phyloP scores from a whole-genome alignment of 2,797 vertebrate species.

The Arrhamphus sclerolepis region DNA sequence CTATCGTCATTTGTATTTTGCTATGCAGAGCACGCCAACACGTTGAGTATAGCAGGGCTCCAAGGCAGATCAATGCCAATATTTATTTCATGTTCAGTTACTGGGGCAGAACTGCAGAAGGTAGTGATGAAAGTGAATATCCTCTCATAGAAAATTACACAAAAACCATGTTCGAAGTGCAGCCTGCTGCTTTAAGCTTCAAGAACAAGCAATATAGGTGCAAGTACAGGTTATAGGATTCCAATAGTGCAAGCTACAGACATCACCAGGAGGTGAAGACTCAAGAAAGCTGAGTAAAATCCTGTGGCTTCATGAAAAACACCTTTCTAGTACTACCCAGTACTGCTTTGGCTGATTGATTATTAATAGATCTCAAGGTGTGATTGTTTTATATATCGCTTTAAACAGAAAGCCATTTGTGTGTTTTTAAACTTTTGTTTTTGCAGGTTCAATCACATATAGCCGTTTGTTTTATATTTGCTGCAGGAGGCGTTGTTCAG shows the following conservation, averaged over 20 bases:
- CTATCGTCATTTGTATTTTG: conserved; percentile 18
- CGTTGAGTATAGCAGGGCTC: conserved; percentile 6
- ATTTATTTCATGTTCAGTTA: conserved; percentile 71
- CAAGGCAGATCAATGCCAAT: conserved; percentile 64
- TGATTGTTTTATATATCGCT: too few species aligned
- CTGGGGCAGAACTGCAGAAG: conserved; percentile 27
- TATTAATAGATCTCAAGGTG: too few species aligned
- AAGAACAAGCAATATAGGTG: conserved; percentile 30
- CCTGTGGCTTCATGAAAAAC: conserved; percentile 31
- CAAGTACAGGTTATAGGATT: conserved; percentile 58
- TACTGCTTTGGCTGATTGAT: too few species aligned
- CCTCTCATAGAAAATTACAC: conserved; percentile 13
- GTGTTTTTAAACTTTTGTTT: too few species aligned
- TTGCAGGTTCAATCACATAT: too few species aligned
- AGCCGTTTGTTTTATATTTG: too few species aligned
- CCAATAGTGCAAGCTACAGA: conserved; percentile 47
- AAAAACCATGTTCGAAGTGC: conserved; percentile 44
- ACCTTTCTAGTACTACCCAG: conserved; percentile 11
- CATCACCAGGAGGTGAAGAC: conserved; percentile 46
- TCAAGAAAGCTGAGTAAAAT: conserved; percentile 46
- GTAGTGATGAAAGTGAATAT: conserved; percentile 48
- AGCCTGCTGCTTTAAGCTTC: conserved; percentile 45
- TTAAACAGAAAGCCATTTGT: too few species aligned
- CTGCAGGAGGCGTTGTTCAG: neutral
- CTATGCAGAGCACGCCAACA: conserved; percentile 38